These are phyloP conservation scores for Andricus grossulariae DNA, from an alignment of 1,140 invertebrate species.

Conservation along the genomic window DNA sequence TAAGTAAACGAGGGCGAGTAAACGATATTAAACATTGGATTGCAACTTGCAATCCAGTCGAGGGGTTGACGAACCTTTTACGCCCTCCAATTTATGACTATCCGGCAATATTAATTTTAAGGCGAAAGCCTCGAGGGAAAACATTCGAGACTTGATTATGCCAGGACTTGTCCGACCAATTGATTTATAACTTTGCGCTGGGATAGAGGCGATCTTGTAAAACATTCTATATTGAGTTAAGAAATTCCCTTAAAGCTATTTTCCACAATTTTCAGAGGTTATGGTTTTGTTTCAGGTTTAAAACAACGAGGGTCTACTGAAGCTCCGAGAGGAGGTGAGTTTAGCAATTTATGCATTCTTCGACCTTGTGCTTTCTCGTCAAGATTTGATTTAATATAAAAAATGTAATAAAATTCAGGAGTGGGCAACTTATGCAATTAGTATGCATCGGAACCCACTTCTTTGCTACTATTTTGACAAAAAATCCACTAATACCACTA, in stretches of 20 bases:
- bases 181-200: constrained; percentile 50
- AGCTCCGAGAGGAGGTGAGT: constrained; percentile 65
- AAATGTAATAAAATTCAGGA: too few species aligned
- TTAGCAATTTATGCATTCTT: constrained; percentile 12
- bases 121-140: background rate
- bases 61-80: constrained; percentile 10
- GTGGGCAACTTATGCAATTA: too few species aligned
- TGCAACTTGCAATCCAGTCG: background rate
- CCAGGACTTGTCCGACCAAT: constrained; percentile 41
- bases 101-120: constrained; percentile 19
- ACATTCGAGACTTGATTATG: constrained; percentile 39
- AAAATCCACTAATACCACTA: too few species aligned
- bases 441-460: too few species aligned
- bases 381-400: too few species aligned
- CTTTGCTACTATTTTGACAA: too few species aligned
- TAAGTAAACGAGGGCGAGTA: background rate
- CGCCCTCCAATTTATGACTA: constrained; percentile 20
- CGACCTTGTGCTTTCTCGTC: too few species aligned
- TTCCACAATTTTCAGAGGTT: constrained; percentile 29
- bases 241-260: background rate
- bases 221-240: constrained; percentile 19
- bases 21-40: constrained; percentile 22
- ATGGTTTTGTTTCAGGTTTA: constrained; percentile 65
- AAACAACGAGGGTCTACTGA: constrained; percentile 68
- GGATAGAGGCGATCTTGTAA: constrained; percentile 16